These are phyloP conservation scores for Polydrusus pterygomalis DNA, from an alignment of 2,888 invertebrate genomes.

Conservation along the genomic window DNA sequence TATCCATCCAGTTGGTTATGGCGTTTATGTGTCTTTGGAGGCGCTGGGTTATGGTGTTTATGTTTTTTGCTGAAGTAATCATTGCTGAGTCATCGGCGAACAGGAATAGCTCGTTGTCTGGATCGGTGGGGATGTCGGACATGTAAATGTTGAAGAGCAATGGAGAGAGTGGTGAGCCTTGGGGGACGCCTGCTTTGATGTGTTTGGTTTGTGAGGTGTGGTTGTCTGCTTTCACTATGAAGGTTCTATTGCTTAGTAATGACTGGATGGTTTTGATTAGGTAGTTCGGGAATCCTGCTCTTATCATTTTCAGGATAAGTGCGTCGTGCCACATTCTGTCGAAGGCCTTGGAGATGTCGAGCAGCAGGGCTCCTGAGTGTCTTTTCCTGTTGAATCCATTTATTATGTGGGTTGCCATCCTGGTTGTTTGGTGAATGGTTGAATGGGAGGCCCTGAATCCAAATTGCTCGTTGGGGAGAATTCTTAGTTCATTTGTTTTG, in stretches of 20 bases:
- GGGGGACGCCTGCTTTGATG: constrained; percentile 51
- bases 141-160: constrained; percentile 18
- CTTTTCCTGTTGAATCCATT: too few relatives aligned
- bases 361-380: too few relatives aligned
- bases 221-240: background rate
- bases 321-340: constrained; percentile 22
- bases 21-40: constrained; percentile 1
- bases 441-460: background rate
- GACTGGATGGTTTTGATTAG: background rate
- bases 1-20: constrained; percentile 3
- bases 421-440: too few relatives aligned
- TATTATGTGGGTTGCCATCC: too few relatives aligned
- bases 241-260: constrained; percentile 20
- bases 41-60: background rate
- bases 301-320: constrained; percentile 4
- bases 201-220: background rate
- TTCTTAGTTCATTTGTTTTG: background rate
- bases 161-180: constrained; percentile 50
- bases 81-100: constrained; percentile 27
- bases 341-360: constrained; percentile 12
- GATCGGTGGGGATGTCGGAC: constrained; percentile 23
- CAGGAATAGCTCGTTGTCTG: background rate
- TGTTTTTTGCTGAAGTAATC: too few relatives aligned
- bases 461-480: background rate
- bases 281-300: background rate